These are phyloP conservation scores for Geodia barretti DNA, from an alignment of 37 sponge, comb jelly and placozoan species.

Conservation along the genomic window DNA sequence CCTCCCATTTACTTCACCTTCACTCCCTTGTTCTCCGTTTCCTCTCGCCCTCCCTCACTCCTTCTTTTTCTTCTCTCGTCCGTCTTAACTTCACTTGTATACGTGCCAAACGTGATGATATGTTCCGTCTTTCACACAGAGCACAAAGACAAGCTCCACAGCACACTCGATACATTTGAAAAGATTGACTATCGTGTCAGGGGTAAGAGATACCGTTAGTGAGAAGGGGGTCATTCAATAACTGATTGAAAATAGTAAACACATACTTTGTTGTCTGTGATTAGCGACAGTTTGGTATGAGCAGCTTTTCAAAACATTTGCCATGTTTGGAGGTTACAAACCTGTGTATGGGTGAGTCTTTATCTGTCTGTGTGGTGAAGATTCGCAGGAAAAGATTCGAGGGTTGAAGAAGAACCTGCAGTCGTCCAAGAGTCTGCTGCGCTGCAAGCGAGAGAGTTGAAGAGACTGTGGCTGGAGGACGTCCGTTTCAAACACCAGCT, in stretches of 20 bases:
- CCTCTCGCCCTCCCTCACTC: neutral
- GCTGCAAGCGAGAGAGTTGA: conserved; percentile 88
- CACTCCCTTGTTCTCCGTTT: too few species aligned
- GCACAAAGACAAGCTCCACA: conserved; percentile 70
- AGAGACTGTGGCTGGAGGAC: conserved; percentile 89
- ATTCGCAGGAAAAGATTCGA: conserved; percentile 51
- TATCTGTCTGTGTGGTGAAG: too few species aligned
- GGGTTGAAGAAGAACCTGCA: conserved; percentile 55
- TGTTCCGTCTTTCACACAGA: too few species aligned
- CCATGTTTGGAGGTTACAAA: too few species aligned
- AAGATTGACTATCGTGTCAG: conserved; percentile 57
- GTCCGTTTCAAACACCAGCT: conserved; percentile 84
- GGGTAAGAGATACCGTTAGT: conserved; percentile 50
- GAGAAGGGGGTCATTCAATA: too few species aligned
- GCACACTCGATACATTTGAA: conserved; percentile 61
- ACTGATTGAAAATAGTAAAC: too few species aligned
- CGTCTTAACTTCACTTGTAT: too few species aligned
- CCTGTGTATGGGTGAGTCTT: too few species aligned
- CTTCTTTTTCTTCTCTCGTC: neutral
- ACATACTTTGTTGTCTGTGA: too few species aligned
- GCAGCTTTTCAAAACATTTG: too few species aligned
- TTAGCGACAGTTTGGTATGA: too few species aligned
- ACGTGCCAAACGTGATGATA: too few species aligned
- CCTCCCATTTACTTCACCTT: neutral
- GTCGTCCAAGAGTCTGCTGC: conserved; percentile 74